phyloP scores from a whole-genome alignment of 2,797 vertebrate species.

The Acipenser oxyrinchus region DNA sequence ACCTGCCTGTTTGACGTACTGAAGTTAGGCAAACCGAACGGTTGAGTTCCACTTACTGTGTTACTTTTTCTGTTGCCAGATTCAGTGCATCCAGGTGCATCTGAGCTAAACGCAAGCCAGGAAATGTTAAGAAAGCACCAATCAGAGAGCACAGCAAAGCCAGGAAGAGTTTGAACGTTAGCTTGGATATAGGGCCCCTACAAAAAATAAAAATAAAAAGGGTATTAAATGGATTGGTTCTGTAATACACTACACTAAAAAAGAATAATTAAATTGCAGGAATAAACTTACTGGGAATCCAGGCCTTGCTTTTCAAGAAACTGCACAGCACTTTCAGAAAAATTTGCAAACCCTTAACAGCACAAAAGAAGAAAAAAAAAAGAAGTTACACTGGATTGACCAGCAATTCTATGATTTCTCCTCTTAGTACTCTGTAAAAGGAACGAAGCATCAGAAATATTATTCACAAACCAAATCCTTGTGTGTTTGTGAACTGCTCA shows the following conservation, averaged over 20 bases:
- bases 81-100: slow-evolving; percentile 98
- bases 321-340: slow-evolving; percentile 86
- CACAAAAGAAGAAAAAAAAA: slow-evolving; percentile 28
- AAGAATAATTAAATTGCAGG: background rate
- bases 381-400: background rate
- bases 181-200: slow-evolving; percentile 95
- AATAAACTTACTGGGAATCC: slow-evolving; percentile 85
- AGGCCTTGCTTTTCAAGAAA: slow-evolving; percentile 95
- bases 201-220: slow-evolving; percentile 22
- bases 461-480: too few species aligned
- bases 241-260: slow-evolving; percentile 17
- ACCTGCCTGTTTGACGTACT: too few species aligned
- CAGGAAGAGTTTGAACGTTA: slow-evolving; percentile 96
- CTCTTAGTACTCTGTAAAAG: too few species aligned
- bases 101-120: slow-evolving; percentile 93
- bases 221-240: slow-evolving; percentile 16
- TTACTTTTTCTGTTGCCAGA: slow-evolving; percentile 85
- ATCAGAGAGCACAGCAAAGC: slow-evolving; percentile 91
- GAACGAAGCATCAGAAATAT: too few species aligned
- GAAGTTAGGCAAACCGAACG: too few species aligned
- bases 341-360: slow-evolving; percentile 83
- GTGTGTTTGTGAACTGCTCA: too few species aligned
- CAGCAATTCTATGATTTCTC: too few species aligned
- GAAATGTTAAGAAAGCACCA: slow-evolving; percentile 96
- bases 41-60: slow-evolving; percentile 73